A percentile compares a stretch with the other conserved stretches of the same genome.
Conservation (phyloP, 1,140 invertebrate species). For the Dendroctonus ponderosae region DNA sequence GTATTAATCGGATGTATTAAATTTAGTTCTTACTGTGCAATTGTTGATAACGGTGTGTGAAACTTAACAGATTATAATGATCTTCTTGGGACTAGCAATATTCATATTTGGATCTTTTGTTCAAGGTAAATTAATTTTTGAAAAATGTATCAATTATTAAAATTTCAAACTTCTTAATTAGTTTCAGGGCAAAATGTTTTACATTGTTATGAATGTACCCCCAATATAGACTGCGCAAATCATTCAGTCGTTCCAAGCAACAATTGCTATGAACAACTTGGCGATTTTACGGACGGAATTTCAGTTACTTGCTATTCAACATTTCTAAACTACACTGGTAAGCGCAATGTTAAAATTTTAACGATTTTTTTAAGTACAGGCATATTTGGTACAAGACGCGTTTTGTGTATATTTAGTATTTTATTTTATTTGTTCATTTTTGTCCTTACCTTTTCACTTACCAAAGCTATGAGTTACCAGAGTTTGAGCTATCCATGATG, state of each 20-base stretch:
- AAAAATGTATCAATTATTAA: too few relatives aligned
- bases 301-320: conserved; percentile 15
- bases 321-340: conserved; percentile 17
- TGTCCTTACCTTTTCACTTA: not conserved
- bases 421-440: not conserved
- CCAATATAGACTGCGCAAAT: not conserved
- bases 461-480: too few relatives aligned
- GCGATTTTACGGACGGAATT: not conserved
- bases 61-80: too few relatives aligned
- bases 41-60: too few relatives aligned
- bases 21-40: too few relatives aligned
- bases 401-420: not conserved
- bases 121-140: too few relatives aligned
- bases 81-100: too few relatives aligned
- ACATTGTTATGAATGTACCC: conserved; percentile 5
- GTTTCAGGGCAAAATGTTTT: not conserved
- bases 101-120: too few relatives aligned
- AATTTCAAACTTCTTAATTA: too few relatives aligned
- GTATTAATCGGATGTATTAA: too few relatives aligned
- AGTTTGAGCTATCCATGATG: too few relatives aligned
- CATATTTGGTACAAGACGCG: too few relatives aligned
- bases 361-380: not conserved
- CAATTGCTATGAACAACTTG: conserved; percentile 18
- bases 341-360: not conserved
- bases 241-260: not conserved